Evolutionary conservation across 2,113 vertebrate genomes (phyloP), one percentile per base, ranked within the genome.

Genomic region (Turnix velox): DNA sequence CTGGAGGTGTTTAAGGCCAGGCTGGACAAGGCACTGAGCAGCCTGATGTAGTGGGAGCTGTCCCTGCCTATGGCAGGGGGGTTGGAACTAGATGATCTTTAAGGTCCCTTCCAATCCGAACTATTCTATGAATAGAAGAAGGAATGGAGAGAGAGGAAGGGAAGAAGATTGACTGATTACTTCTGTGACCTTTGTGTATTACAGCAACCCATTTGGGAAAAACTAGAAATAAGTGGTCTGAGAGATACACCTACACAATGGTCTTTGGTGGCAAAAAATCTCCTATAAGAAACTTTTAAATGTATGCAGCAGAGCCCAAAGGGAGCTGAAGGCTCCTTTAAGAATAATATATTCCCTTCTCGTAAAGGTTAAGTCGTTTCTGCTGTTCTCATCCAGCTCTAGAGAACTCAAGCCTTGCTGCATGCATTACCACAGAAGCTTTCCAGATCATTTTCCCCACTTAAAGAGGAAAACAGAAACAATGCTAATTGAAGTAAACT

Each of bases 401-500:
- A 42, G 16, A 83, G 54, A 93, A 33, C 54, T 80, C 54, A 82
- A 73, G 48, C 63, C 77, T 92, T 58, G 62, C 48, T 90, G 23
- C 59, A 40, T 23, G 46, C 76, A 39, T 74, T 90, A 76, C 59
- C 48, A 72, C 12, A 74, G 66, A 90, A 90, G 58, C 22, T 79
- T 82, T 93, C 85, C 86, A 76, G 61, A 69, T 68, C 62, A 63
- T 66, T 95, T 96, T 91, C 45, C 40, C 20, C 33, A 74, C 22
- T 88, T 58, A 45, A 67, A 69, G 52, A 78, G 94, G 62, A 91
- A 95, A 96, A 83, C 49, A 96, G 49, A 22, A 89, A 94, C 27
- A 58, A 78, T 94, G 62, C 71, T 96, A 97, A 97, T 96, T 95
- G 84, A 96, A 96, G 92, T 88, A 96, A 96, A 93, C 79, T 93